Evolutionary conservation across 1,140 invertebrate species (phyloP), one percentile per base, ranked within the genome.

Genomic region (Drosophila trapezifrons): DNA sequence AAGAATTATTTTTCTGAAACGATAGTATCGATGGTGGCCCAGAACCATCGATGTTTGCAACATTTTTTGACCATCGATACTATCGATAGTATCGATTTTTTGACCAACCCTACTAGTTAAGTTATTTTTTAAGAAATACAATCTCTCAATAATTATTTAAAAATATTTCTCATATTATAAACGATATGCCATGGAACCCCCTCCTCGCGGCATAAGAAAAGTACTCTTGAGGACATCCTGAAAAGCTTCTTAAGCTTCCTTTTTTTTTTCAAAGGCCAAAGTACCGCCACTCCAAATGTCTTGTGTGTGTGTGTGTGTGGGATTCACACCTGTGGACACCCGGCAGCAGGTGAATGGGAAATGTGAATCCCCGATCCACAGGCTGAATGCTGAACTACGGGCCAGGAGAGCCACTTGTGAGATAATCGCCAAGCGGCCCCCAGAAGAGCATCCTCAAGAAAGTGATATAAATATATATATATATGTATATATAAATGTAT

Each of bases 381-480:
- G 60, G 18, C 59, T n/a, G 18, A 40, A 59, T 40, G 25, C 60
- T 49, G 60, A 66, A 67, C 60, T 66, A 67, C 49, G 62, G 42
- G 60, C 32, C 65, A 49, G 27, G 38, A 71, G 69, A 58, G 69
- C 66, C 69, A 71, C 69, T 71, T 52, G 65, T 71, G 65, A 71
- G 69, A 71, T 71, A 71, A 71, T 71, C 69, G 69, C 67, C 69
- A 71, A 67, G 56, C 42, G 65, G 67, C 63, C 58, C 67, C 65
- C 49, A 71, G 67, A 71, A 58, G 46, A 66, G 67, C 65, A 46
- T 71, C 69, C 69, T 71, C 52, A 49, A 58, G 65, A 58, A 71
- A 71, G 42, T 49, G 25, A 66, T 66, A 71, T 58, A 54, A 15
- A 54, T 54, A 71, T 58, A 54, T 20, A 54, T 54, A n/a, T 20